Evolutionary conservation across 2,113 vertebrate genomes (phyloP).

Genomic region (Cyphomyrus plagiostoma): DNA sequence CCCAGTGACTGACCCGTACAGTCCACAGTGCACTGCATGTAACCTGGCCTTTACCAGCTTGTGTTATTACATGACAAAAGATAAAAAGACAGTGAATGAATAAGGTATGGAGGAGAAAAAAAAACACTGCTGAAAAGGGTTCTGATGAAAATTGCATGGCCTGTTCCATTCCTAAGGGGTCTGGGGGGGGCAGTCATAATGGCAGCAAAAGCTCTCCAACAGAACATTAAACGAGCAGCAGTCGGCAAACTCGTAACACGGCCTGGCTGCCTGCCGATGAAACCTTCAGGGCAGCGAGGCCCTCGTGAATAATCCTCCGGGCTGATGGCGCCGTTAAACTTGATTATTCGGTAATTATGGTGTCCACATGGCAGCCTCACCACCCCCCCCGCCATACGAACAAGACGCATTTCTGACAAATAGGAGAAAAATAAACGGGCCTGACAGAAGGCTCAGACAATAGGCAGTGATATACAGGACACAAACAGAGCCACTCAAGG

Average conservation of each 20-base stretch:
- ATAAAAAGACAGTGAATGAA: background rate
- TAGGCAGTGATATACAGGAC: slow-evolving; percentile 98
- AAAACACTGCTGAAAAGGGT: background rate
- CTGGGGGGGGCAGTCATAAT: background rate
- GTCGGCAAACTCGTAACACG: background rate
- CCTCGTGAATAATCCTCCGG: background rate
- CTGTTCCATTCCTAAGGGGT: background rate
- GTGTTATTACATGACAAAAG: background rate
- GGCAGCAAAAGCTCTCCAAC: background rate
- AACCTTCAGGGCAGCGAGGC: background rate
- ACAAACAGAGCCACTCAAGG: slow-evolving; percentile 86
- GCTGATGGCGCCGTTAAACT: background rate
- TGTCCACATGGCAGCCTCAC: background rate
- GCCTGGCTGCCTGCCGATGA: background rate
- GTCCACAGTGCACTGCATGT: background rate
- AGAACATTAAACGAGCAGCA: background rate
- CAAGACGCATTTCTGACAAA: slow-evolving; percentile 86
- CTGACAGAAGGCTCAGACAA: slow-evolving; percentile 93
- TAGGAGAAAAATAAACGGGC: slow-evolving; percentile 89
- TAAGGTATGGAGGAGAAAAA: background rate
- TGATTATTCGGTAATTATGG: slow-evolving; percentile 22
- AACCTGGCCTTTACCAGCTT: background rate
- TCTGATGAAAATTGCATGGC: background rate
- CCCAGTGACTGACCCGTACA: background rate
- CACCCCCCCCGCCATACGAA: slow-evolving; percentile 43